Base-by-base conservation (phyloP, 2,113 vertebrate genomes). In the Steatornis caripensis region DNA sequence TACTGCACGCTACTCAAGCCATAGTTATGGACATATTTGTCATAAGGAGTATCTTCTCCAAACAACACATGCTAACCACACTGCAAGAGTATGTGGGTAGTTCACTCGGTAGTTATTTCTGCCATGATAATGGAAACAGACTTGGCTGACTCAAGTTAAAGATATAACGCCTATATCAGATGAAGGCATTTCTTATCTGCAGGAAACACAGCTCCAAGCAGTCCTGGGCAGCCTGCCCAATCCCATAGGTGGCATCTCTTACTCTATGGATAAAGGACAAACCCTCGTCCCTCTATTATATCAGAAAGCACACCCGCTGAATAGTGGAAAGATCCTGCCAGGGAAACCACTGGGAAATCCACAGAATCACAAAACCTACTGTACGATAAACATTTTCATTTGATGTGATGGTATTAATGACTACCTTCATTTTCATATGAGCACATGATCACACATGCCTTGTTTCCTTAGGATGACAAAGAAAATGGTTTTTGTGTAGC, bases 71-170 rank as follows among this genome's bases (percentile, higher is more conserved):
- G 55, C 41, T 18, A 62, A 57, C 54, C 19, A 53, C 30, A 60
- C 11, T 6, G 3, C 22, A 20, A 43, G 34, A 71, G 15, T 1
- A 66, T 3, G 4, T 1, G 0, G 16, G 34, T 34, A 57, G 45
- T 70, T 70, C 49, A 23, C 10, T 8, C 5, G 0, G 23, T 53
- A 37, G n/a, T 22, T 71, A 37, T 54, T 46, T 76, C 76, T 86
- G 64, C 51, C 51, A 15, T 15, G 16, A 46, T 15, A 26, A 32
- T 27, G 30, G 39, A 26, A 71, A 60, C 27, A 48, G 71, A 32
- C 27, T 20, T 48, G n/a, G 41, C 29, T 36, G 41, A 87, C 29
- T n/a, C 54, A 45, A 12, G n/a, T 61, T 39, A 68, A 72, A 41
- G 36, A 48, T 22, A 43, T 10, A 15, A 11, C 39, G n/a, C 36